Base-by-base conservation (phyloP, 2,113 vertebrate species). In the Bufo bufo region DNA sequence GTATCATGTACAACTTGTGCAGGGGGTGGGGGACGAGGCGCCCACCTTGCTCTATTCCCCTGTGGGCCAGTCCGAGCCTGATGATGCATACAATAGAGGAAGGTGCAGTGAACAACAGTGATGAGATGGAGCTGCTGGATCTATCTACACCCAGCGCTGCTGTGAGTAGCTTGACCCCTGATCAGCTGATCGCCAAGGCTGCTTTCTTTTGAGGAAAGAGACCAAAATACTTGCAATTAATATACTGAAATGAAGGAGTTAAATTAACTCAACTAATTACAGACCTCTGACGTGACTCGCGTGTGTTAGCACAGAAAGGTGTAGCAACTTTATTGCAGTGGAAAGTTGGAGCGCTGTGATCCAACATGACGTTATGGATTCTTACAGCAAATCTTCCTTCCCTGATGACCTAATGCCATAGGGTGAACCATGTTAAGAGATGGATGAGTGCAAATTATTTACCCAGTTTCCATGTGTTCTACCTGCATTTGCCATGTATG, bases 301-400 rank as follows among this genome's bases (percentile, higher is more conserved):
- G 58, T 65, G 20, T 33, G 9, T 47, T 86, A 47, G 17, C 13
- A 61, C 52, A 74, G 66, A 54, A 87, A 87, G 77, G 78, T 87
- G 54, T 50, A 49, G 14, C 77, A 47, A 16, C 56, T 66, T 71
- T 63, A 50, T 74, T 61, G 33, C 58, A 61, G 69, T 82, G 86
- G 86, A 87, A 87, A 82, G 20, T 72, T 19, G 16, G 65, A 72
- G 86, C 54, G 50, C 12, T 33, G 4, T 10, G 9, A 61, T 61
- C 75, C 85, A 75, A 82, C 54, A 82, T 87, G 66, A 87, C 86
- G 56, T 87, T 63, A 87, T n/a, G 54, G 79, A 50, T 87, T 72
- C 43, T 87, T 82, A 58, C 45, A 82, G 79, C 66, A 74, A 72
- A 61, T 56, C 65, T 65, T 80, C 80, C 69, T 75, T 47, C 43